phyloP scores from a whole-genome alignment of 2,888 invertebrate genomes.

The Priocnemis perturbator region DNA sequence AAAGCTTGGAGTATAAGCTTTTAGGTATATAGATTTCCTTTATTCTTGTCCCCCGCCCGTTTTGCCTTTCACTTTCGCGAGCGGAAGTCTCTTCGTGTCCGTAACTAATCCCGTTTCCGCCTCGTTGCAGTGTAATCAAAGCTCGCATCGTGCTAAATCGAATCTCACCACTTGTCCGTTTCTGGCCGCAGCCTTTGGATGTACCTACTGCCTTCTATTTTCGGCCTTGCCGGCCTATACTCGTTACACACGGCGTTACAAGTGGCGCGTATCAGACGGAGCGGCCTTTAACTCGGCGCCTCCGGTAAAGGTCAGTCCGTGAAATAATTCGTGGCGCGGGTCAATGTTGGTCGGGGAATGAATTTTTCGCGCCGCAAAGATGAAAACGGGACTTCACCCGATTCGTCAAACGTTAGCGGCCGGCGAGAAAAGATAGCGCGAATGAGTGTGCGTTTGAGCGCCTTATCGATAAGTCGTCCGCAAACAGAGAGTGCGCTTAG shows the following conservation, averaged over 20 bases:
- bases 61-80: background rate
- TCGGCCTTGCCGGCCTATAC: slow-evolving; percentile 24
- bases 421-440: background rate
- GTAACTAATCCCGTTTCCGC: too few relatives aligned
- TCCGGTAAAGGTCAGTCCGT: slow-evolving; percentile 44
- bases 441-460: background rate
- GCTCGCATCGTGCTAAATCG: slow-evolving; percentile 8
- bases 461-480: slow-evolving; percentile 10
- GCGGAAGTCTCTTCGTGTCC: too few relatives aligned
- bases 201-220: slow-evolving; percentile 35
- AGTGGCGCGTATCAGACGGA: slow-evolving; percentile 54
- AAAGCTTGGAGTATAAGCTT: too few relatives aligned
- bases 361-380: background rate
- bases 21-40: background rate
- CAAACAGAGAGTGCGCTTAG: slow-evolving; percentile 10
- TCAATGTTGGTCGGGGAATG: slow-evolving; percentile 14
- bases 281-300: slow-evolving; percentile 51
- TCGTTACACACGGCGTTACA: slow-evolving; percentile 9
- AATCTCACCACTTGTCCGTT: slow-evolving; percentile 8
- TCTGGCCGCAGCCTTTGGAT: slow-evolving; percentile 14
- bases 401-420: too few relatives aligned
- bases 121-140: slow-evolving; percentile 12
- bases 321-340: slow-evolving; percentile 30
- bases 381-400: too few relatives aligned
- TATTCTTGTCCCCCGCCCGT: background rate